Conservation (phyloP, 2,113 vertebrate species). For the Seriola quinqueradiata region DNA sequence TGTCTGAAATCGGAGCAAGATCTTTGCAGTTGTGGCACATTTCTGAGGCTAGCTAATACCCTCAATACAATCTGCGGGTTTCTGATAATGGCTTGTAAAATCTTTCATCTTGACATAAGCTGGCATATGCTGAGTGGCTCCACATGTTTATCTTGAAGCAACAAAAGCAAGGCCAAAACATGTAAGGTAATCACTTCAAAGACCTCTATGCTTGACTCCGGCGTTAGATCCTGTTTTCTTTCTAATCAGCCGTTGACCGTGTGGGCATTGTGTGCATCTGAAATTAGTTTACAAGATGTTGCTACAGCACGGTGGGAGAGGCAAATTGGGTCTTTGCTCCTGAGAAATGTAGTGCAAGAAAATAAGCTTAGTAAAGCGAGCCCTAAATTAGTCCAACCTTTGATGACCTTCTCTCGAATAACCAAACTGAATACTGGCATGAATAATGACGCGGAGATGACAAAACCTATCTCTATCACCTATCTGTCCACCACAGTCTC, state of each 20-base stretch:
- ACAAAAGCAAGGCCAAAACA: conserved; percentile 76
- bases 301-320: conserved; percentile 46
- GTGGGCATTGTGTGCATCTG: conserved; percentile 73
- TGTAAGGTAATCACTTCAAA: conserved; percentile 83
- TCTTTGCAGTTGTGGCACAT: conserved; percentile 81
- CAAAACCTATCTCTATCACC: conserved; percentile 29
- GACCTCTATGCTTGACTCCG: conserved; percentile 72
- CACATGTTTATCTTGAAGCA: conserved; percentile 79
- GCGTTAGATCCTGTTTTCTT: conserved; percentile 75
- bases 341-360: conserved; percentile 56
- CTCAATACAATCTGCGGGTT: conserved; percentile 74
- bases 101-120: conserved; percentile 85
- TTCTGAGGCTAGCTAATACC: conserved; percentile 76
- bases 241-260: conserved; percentile 79
- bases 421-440: conserved; percentile 27
- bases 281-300: conserved; percentile 74
- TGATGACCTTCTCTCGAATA: conserved; percentile 64
- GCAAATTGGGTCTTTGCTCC: conserved; percentile 72
- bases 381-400: conserved; percentile 61
- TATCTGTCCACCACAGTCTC: conserved; percentile 32
- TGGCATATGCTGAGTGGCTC: conserved; percentile 82
- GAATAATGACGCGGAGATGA: conserved; percentile 38
- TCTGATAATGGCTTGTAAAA: conserved; percentile 81
- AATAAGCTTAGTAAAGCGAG: conserved; percentile 60
- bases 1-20: conserved; percentile 71